Base-by-base conservation (phyloP, 1,140 invertebrate species). In the Uloborus diversus region DNA sequence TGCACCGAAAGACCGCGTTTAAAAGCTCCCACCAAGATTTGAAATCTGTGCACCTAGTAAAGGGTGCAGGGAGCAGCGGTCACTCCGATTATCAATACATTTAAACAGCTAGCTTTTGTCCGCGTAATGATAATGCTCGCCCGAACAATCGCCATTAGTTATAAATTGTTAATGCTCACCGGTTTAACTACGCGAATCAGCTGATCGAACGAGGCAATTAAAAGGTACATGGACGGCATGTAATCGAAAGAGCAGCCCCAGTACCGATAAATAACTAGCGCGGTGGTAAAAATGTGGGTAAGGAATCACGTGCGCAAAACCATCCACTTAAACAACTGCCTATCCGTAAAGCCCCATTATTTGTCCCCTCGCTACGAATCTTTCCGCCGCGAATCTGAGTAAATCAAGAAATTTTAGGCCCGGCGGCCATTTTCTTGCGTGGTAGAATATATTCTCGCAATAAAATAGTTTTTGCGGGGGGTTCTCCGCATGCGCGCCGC, bases 351-450 rank as follows among this genome's bases (percentile, higher is more conserved):
- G 53, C 57, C 62, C 56, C 57, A 73, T 73, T 73, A 73, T 73
- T 73, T 73, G 70, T 73, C 56, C 28, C 37, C 57, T 37, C 68
- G 51, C 53, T 70, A 35, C 33, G 53, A 57, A 28, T 32, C 51
- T 70, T 57, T 35, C 30, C 25, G 53, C 27, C 56, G n/a, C 49
- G 57, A 73, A 61, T 73, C 69, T 61, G 69, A 73, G 69, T 73
- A 59, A 59, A 73, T 73, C 70, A 73, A 73, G 70, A 73, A 59
- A 61, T 73, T 62, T 73, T 70, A 59, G 57, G 33, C 56, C 56
- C 57, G n/a, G 20, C 25, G 57, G 57, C 70, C 56, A 73, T 73
- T 73, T 59, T 62, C 70, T 73, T 61, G 57, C 56, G 25, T 57
- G 32, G 51, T 27, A 57, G 33, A 37, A 25, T 57, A n/a, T n/a